These are phyloP conservation scores for Lochmaea capreae DNA, from an alignment of 2,888 invertebrate genomes.

Conservation along the genomic window DNA sequence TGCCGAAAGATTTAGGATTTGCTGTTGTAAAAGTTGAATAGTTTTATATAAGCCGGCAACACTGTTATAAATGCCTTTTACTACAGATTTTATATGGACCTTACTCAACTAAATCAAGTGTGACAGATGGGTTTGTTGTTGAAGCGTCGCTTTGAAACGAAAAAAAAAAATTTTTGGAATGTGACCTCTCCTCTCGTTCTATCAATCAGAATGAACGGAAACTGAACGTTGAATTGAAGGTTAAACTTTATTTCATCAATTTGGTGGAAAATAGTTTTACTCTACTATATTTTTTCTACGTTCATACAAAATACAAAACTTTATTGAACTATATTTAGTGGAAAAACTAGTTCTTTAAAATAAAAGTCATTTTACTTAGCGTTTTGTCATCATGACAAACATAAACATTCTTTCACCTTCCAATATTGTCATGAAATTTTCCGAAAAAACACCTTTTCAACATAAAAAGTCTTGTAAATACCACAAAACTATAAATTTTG, in stretches of 20 bases:
- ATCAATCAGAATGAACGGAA: background rate
- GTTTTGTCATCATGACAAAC: no score
- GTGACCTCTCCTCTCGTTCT: background rate
- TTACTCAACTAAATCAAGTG: slow-evolving; percentile 6
- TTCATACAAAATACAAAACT: no score
- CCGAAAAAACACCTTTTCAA: no score
- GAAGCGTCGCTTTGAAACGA: slow-evolving; percentile 3
- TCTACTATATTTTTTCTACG: no score
- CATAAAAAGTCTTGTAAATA: no score
- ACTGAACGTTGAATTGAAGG: background rate
- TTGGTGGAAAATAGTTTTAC: background rate
- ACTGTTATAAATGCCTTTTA: background rate
- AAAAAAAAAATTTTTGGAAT: slow-evolving; percentile 3
- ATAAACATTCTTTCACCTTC: no score
- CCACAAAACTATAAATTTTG: no score
- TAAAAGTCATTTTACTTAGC: no score
- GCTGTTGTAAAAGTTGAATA: background rate
- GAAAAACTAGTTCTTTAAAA: no score
- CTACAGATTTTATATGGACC: background rate
- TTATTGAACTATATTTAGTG: no score
- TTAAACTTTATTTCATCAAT: background rate
- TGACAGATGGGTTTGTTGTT: background rate
- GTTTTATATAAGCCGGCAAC: background rate
- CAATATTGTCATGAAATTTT: no score
- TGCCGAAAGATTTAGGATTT: background rate